Conservation (phyloP, 2,113 vertebrate genomes). For the Bungarus multicinctus region DNA sequence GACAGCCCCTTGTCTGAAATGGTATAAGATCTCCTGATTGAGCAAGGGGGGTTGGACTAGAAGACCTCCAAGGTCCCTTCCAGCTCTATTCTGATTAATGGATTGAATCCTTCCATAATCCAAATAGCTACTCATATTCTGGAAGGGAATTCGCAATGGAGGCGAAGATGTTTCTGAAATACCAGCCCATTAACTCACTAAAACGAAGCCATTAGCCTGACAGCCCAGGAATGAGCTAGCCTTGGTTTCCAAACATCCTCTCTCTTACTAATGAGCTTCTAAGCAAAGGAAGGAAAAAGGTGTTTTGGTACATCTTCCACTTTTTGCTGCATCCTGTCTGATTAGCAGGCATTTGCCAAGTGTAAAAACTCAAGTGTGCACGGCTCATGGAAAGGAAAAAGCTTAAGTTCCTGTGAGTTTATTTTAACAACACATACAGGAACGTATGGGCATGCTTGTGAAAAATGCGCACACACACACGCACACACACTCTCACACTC, state of each 20-base stretch:
- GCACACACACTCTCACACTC: background rate
- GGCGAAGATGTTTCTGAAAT: background rate
- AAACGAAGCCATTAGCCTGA: background rate
- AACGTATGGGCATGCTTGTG: background rate
- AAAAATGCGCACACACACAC: too few species aligned
- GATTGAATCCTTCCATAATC: background rate
- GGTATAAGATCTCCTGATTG: too few species aligned
- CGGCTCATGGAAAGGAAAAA: background rate
- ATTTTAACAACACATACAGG: background rate
- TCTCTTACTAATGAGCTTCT: too few species aligned
- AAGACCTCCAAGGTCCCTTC: too few species aligned
- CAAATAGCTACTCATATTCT: background rate
- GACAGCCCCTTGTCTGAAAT: too few species aligned
- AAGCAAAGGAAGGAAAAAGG: background rate
- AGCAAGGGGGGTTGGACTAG: too few species aligned
- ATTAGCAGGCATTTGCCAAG: background rate
- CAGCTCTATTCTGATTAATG: too few species aligned
- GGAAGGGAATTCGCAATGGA: background rate
- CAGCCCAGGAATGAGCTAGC: background rate
- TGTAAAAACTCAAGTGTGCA: background rate
- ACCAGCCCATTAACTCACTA: background rate
- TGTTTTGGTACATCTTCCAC: rapidly evolving
- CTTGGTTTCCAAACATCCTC: background rate
- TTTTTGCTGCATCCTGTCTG: rapidly evolving
- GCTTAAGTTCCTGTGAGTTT: background rate